A percentile compares a stretch with the other conserved stretches of the same genome.
Evolutionary conservation across 2,888 invertebrate species (phyloP).

Genomic region (Drosophila neotestacea): DNA sequence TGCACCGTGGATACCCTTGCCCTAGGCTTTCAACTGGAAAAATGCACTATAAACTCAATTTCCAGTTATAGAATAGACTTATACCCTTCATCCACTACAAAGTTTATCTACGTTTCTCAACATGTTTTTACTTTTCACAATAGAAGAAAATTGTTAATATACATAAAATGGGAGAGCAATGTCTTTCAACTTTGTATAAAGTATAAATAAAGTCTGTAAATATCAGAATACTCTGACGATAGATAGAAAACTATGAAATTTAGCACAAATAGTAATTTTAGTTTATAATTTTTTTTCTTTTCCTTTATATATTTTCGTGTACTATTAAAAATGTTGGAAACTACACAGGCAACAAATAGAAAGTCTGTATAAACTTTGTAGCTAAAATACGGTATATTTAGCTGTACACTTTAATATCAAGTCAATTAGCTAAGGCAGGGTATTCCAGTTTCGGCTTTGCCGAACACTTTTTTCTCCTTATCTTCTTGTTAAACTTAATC

Average conservation of each 20-base stretch:
- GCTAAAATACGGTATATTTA: background rate
- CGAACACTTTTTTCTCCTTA: conserved; percentile 14
- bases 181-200: background rate
- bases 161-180: background rate
- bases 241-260: conserved; percentile 32
- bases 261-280: conserved; percentile 8
- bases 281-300: background rate
- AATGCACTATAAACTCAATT: background rate
- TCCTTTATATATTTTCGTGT: too few species aligned
- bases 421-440: conserved; percentile 34
- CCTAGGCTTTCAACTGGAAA: background rate
- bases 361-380: too few species aligned
- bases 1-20: conserved; percentile 36
- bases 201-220: conserved; percentile 9
- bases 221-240: conserved; percentile 17
- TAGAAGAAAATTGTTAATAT: background rate
- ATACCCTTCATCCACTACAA: background rate
- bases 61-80: background rate
- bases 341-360: too few species aligned
- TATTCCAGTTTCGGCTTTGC: conserved; percentile 24
- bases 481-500: conserved; percentile 18
- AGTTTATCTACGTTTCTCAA: background rate
- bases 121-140: background rate
- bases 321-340: too few species aligned
- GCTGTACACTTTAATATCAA: background rate